Base-by-base conservation (phyloP, 1,140 invertebrate genomes). In the Drosophila sulfurigaster region DNA sequence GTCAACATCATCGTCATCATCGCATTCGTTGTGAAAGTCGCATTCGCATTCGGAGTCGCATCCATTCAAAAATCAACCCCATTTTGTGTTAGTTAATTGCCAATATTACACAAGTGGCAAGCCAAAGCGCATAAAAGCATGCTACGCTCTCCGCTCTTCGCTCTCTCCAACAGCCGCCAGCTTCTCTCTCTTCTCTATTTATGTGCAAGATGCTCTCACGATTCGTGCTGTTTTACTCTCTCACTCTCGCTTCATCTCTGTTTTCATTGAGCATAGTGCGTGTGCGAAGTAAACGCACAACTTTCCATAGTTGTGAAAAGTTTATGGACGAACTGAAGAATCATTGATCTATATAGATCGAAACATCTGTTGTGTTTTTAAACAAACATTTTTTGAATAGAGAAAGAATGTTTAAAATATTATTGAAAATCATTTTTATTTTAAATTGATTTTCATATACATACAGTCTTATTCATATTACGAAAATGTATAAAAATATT, bases 101-200 rank as follows among this genome's bases (percentile, higher is more conserved):
- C 86, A 88, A 88, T 88, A 88, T 88, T 85, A 88, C 86, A 88
- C 85, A 88, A 88, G 85, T 89, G 85, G 62, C 73, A 82, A 70
- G 66, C 54, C 79, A 46, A 69, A 69, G 66, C 82, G 76, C 83
- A 81, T 43, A 71, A 83, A 75, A 79, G 83, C 75, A 52, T 79
- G 83, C 72, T 64, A 68, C 56, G n/a, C 72, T 75, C 64, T 79
- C 65, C 8, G 30, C 13, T 30, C 49, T 1, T 4, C 25, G 30
- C 72, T 54, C 52, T 30, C 38, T 66, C 38, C 20, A 25, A 25
- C 20, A 25, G 20, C 3, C 3, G 3, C 20, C 20, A 25, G 20
- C 20, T 25, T 65, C 57, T 78, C 41, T 45, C 62, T 59, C 11
- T 43, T 28, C 32, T 16, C 8, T 38, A 38, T 52, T 54, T 20